These are phyloP conservation scores for Calameuta filiformis DNA, from an alignment of 2,888 invertebrate genomes.

Conservation along the genomic window DNA sequence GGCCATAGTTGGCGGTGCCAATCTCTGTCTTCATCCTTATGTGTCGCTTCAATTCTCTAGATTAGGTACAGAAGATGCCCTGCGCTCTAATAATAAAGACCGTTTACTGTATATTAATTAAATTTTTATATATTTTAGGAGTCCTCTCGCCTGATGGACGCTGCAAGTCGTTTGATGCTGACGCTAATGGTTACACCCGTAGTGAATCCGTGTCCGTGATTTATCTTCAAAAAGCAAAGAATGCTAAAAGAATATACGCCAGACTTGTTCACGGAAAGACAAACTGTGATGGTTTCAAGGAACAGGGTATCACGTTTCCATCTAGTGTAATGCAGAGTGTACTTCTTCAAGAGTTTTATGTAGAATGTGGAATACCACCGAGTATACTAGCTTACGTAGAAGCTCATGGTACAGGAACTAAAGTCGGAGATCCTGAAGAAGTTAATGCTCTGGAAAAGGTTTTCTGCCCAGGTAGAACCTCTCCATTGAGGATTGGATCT, in stretches of 20 bases:
- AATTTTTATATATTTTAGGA: conserved; percentile 61
- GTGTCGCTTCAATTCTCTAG: conserved; percentile 87
- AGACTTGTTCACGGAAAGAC: conserved; percentile 70
- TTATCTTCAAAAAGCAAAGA: conserved; percentile 76
- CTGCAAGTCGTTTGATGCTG: conserved; percentile 91
- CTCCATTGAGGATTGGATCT: conserved; percentile 86
- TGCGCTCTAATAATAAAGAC: background rate
- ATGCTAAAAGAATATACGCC: conserved; percentile 68
- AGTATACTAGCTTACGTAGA: conserved; percentile 73
- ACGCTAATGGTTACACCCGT: conserved; percentile 85
- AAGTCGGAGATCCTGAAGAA: conserved; percentile 93
- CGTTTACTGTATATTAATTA: background rate
- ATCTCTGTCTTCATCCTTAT: conserved; percentile 87
- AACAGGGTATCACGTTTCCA: conserved; percentile 62
- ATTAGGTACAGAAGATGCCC: conserved; percentile 62
- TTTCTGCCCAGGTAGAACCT: conserved; percentile 79
- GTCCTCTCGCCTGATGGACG: conserved; percentile 86
- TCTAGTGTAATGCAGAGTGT: conserved; percentile 53
- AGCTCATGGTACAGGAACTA: conserved; percentile 82
- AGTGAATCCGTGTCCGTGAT: conserved; percentile 81
- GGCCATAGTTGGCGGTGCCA: conserved; percentile 90
- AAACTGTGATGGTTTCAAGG: conserved; percentile 71
- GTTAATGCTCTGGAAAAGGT: conserved; percentile 83
- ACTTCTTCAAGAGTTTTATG: conserved; percentile 71
- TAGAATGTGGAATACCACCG: conserved; percentile 71